Evolutionary conservation across 2,888 invertebrate species (phyloP), one percentile per base, ranked within the genome.

Genomic region (Parelbella ahira): DNA sequence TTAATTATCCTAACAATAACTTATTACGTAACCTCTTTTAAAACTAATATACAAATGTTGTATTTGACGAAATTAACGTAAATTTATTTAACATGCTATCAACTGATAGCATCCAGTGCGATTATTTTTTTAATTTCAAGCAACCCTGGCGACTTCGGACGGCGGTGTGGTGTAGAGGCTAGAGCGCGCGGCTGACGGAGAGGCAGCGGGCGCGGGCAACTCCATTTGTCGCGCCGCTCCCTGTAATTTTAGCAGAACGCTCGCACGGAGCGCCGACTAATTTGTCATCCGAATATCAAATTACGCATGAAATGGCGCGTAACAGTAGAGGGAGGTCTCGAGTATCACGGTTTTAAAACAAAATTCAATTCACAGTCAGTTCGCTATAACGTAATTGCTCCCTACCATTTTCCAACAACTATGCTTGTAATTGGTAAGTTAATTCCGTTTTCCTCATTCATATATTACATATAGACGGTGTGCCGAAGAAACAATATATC

Each of bases 211-310:
- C 51, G 51, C 55, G 54, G 51, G 45, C 34, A 42, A 18, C 9
- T 21, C 43, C 36, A 29, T n/a, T 28, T 28, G 23, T 18, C 42
- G 30, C 50, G 44, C 45, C 48, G 56, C 64, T 63, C 79, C 71
- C 81, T 82, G 79, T 84, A 84, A 86, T 86, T 86, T 80, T 61
- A 66, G 60, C 58, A 58, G 53, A 60, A 56, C 63, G 65, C 63
- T 48, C 49, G 63, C 63, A 60, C 65, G 72, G 73, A 64, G 65
- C 66, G 68, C 65, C 64, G 72, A 78, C 81, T 81, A 84, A 86
- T 86, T 86, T 84, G 83, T 84, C 84, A 86, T 76, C 71, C 71
- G 76, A 79, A 83, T 84, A 86, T 86, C 83, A 80, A 86, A 84
- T 86, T 81, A 84, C 82, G 72, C 72, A 68, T 70, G 76, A 81